A percentile compares a stretch with the other conserved stretches of the same genome.
These are phyloP conservation scores for Ernsta delagoae DNA, from an alignment of 2,888 invertebrate genomes.

Conservation along the genomic window DNA sequence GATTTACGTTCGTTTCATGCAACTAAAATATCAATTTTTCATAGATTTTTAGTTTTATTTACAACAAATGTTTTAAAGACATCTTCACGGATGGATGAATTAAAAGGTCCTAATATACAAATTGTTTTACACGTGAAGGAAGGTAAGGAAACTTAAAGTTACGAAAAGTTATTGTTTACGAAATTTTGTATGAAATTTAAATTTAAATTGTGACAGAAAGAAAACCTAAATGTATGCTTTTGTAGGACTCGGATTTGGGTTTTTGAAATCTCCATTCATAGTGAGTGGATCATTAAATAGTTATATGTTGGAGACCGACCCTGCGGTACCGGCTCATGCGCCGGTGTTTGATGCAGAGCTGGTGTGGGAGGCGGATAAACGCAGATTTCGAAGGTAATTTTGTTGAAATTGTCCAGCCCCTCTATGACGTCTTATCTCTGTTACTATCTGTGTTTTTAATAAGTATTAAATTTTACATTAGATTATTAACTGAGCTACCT, in stretches of 20 bases:
- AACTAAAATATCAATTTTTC: too few relatives aligned
- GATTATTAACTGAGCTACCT: too few relatives aligned
- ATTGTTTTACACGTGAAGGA: conserved; percentile 88
- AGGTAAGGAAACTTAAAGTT: conserved; percentile 63
- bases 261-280: conserved; percentile 80
- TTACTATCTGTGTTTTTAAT: too few relatives aligned
- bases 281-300: conserved; percentile 87
- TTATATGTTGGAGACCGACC: conserved; percentile 88
- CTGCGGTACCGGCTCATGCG: conserved; percentile 81
- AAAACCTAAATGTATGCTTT: conserved; percentile 28
- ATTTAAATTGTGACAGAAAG: too few relatives aligned
- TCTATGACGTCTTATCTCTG: too few relatives aligned
- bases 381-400: conserved; percentile 86
- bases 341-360: conserved; percentile 90
- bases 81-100: conserved; percentile 83
- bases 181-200: too few relatives aligned
- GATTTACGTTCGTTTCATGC: too few relatives aligned
- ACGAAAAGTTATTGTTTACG: too few relatives aligned
- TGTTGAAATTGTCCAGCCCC: too few relatives aligned
- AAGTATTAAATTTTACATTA: too few relatives aligned
- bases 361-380: conserved; percentile 91
- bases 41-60: too few relatives aligned
- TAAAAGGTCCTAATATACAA: conserved; percentile 86
- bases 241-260: conserved; percentile 85
- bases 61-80: too few relatives aligned